Evolutionary conservation across 1,140 invertebrate species (phyloP).

Genomic region (Eciton burchellii): DNA sequence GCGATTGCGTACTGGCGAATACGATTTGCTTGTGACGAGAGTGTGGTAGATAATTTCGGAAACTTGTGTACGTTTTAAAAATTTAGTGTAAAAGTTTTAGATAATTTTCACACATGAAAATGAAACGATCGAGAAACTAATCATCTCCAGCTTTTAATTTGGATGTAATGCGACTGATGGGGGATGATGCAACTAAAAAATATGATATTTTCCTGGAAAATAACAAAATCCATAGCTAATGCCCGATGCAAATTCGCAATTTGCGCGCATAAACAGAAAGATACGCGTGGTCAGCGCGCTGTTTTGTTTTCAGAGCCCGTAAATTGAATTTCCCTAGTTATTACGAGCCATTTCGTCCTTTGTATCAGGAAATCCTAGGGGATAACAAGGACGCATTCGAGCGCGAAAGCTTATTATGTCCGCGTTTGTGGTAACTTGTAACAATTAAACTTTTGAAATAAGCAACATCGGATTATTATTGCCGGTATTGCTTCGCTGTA

Average conservation of each 20-base stretch:
- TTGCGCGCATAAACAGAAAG: conserved; percentile 24
- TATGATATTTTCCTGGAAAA: not conserved
- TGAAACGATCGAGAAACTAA: not conserved
- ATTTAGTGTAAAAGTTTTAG: conserved; percentile 6
- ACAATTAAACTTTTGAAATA: conserved; percentile 42
- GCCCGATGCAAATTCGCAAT: not conserved
- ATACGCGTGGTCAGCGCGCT: not conserved
- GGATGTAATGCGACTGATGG: not conserved
- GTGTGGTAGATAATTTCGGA: not conserved
- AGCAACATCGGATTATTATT: conserved; percentile 1
- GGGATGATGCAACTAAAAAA: conserved; percentile 4
- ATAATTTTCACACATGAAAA: not conserved
- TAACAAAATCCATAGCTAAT: conserved; percentile 7
- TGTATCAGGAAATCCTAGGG: conserved; percentile 16
- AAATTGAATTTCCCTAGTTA: conserved; percentile 44
- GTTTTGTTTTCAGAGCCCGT: conserved; percentile 30
- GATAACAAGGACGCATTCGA: conserved; percentile 30
- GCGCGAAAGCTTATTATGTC: conserved; percentile 27
- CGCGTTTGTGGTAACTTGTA: conserved; percentile 28
- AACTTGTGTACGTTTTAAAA: not conserved
- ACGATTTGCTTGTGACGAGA: not conserved
- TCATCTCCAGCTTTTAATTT: conserved; percentile 9
- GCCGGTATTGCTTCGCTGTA: not conserved
- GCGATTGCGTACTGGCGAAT: not conserved
- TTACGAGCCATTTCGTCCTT: conserved; percentile 41